Conservation (phyloP, 2,113 vertebrate species). For the Glareola pratincola region DNA sequence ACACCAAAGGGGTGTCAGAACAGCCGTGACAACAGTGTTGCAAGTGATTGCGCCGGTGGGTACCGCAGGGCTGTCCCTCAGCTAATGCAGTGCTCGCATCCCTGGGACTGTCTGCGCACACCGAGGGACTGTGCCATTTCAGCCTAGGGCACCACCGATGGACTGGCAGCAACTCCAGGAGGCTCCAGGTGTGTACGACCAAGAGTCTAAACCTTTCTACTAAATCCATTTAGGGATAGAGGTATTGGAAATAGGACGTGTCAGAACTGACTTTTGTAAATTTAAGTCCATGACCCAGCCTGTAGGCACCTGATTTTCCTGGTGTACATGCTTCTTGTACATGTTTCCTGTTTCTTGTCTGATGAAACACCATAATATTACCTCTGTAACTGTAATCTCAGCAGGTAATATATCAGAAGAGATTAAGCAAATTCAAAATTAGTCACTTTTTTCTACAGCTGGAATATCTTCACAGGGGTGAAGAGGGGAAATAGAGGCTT, state of each 20-base stretch:
- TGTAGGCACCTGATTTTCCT: background rate
- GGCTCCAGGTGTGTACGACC: background rate
- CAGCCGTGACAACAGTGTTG: background rate
- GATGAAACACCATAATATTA: background rate
- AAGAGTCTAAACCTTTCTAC: background rate
- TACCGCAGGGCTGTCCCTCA: background rate
- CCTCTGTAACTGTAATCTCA: background rate
- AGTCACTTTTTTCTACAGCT: background rate
- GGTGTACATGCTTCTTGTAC: background rate
- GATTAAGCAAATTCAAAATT: background rate
- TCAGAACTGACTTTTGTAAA: background rate
- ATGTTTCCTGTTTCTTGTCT: background rate
- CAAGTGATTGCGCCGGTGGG: background rate
- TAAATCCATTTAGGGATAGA: background rate
- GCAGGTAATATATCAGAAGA: background rate
- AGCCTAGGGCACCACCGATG: background rate
- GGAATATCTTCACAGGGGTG: background rate
- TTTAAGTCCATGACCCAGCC: background rate
- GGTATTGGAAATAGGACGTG: background rate
- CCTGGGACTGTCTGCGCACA: background rate
- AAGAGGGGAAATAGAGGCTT: background rate
- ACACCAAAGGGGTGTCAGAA: background rate
- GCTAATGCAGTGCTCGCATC: fast-evolving
- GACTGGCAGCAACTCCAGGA: background rate
- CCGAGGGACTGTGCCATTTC: background rate